phyloP scores from a whole-genome alignment of 2,797 vertebrate species.

The Tenualosa ilisha region DNA sequence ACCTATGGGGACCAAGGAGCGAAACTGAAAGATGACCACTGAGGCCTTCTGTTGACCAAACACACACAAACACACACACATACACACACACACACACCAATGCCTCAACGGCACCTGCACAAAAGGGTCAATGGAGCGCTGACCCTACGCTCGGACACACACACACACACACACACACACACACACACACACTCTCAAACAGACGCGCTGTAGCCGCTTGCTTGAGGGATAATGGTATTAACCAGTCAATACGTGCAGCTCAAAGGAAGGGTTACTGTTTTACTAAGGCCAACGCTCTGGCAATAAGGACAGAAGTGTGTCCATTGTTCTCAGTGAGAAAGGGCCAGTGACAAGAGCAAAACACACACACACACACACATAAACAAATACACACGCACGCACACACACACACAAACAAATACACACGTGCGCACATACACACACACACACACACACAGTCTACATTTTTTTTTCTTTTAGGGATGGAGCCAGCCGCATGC shows the following conservation, averaged over 20 bases:
- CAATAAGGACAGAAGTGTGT: conserved; percentile 20
- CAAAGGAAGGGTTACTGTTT: conserved; percentile 29
- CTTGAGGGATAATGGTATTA: conserved; percentile 57
- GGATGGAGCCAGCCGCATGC: too few species aligned
- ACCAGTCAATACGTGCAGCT: conserved; percentile 51
- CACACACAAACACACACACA: conserved; percentile 30
- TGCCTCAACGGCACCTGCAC: conserved; percentile 10
- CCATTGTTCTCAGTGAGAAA: background rate
- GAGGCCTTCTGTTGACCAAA: conserved; percentile 53
- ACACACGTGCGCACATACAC: background rate
- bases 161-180: background rate
- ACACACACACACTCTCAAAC: conserved; percentile 29
- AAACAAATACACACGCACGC: background rate
- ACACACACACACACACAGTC: too few species aligned
- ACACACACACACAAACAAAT: background rate
- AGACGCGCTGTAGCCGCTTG: conserved; percentile 38
- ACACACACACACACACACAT: background rate
- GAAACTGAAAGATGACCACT: conserved; percentile 55
- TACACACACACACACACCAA: conserved; percentile 24
- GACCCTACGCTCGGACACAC: background rate
- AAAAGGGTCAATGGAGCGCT: conserved; percentile 3
- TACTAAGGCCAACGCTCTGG: background rate
- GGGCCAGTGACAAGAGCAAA: background rate
- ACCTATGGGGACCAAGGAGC: conserved; percentile 33
- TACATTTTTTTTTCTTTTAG: too few species aligned